Evolutionary conservation across 2,888 invertebrate species (phyloP), one percentile per base, ranked within the genome.

Genomic region (Adineta ricciae): DNA sequence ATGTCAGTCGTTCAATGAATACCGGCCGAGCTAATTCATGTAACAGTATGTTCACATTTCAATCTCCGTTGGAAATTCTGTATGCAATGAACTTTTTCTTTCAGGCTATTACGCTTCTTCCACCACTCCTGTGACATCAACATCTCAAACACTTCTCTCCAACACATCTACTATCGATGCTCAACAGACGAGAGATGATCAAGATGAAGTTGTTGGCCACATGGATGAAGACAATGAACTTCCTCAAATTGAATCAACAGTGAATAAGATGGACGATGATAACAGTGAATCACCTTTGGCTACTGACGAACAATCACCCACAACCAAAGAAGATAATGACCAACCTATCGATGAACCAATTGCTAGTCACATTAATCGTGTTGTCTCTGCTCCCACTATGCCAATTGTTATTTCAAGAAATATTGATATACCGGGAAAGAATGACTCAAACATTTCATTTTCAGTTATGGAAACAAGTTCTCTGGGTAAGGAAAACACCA

Each of bases 1-100:
- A 90, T 49, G 87, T 91, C 72, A 90, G 90, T 87, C 88, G 90
- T 46, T 90, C 90, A 87, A 78, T 73, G 11, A 83, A 73, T 19
- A 73, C 85, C 14, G 85, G 85, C n/a, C 49, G 85, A 21, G 73
- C 41, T 3, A 78, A n/a, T 78, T 41, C 78, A 78, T 78, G 78
- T 78, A 78, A 41, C n/a, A 78, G 78, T 78, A 78, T n/a, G 78
- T 78, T 64, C 32, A 78, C n/a, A n/a, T n/a, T n/a, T n/a, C n/a
- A n/a, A n/a, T n/a, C n/a, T n/a, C n/a, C n/a, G n/a, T n/a, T n/a
- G n/a, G n/a, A n/a, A n/a, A n/a, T n/a, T n/a, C n/a, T n/a, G 24
- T 21, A 52, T 46, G 24, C 5, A n/a, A 5, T 56, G 2, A 5
- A 38, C 38, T 24, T 36, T 16, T n/a, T 38, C 41, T 21, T 78